These are phyloP conservation scores for Mimumesa dahlbomi DNA, from an alignment of 2,888 invertebrate species.

Conservation along the genomic window DNA sequence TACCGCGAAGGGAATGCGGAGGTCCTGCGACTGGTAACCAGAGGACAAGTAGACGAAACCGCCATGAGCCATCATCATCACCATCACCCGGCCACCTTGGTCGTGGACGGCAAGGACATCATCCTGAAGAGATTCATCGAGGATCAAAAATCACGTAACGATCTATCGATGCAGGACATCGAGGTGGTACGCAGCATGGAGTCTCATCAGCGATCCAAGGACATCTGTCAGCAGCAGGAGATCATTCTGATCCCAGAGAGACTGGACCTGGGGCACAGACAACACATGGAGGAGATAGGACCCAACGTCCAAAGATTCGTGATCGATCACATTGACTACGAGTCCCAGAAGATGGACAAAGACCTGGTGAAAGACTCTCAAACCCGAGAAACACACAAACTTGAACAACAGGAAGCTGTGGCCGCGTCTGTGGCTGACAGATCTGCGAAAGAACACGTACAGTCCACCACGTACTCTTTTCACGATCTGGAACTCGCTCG, in stretches of 20 bases:
- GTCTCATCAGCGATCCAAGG: slow-evolving; percentile 66
- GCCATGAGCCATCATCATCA: slow-evolving; percentile 67
- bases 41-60: slow-evolving; percentile 86
- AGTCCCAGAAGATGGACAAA: slow-evolving; percentile 48
- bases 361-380: slow-evolving; percentile 40
- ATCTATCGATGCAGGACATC: slow-evolving; percentile 67
- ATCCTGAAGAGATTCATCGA: slow-evolving; percentile 92
- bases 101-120: slow-evolving; percentile 87
- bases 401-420: slow-evolving; percentile 26
- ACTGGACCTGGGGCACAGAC: slow-evolving; percentile 69
- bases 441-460: slow-evolving; percentile 32
- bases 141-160: slow-evolving; percentile 82
- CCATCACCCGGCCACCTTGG: slow-evolving; percentile 79
- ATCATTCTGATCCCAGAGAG: slow-evolving; percentile 72
- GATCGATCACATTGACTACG: slow-evolving; percentile 67
- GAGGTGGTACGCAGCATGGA: slow-evolving; percentile 71
- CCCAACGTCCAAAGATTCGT: slow-evolving; percentile 69
- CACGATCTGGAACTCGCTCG: slow-evolving; percentile 74
- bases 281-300: slow-evolving; percentile 69
- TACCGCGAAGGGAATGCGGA: slow-evolving; percentile 93
- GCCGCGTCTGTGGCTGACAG: slow-evolving; percentile 15
- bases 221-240: slow-evolving; percentile 58
- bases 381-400: slow-evolving; percentile 27
- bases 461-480: slow-evolving; percentile 57
- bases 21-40: slow-evolving; percentile 89